Conservation (phyloP, 1,140 invertebrate genomes). For the Chrysomallon squamiferum region DNA sequence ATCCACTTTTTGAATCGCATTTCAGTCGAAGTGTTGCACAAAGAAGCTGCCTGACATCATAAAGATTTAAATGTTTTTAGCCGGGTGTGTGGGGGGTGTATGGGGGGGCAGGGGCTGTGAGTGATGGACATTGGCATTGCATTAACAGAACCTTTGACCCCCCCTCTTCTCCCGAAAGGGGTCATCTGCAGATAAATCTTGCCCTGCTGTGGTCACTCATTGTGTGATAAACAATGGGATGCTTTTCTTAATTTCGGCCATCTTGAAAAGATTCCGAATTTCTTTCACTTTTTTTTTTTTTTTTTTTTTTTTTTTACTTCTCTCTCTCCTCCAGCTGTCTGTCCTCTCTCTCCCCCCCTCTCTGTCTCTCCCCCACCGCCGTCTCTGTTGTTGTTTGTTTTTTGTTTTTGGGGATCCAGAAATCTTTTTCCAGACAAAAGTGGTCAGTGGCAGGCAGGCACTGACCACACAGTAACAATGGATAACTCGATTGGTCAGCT, state of each 20-base stretch:
- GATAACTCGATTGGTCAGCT: constrained; percentile 7
- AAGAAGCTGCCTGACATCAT: not conserved
- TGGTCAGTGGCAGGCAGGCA: not conserved
- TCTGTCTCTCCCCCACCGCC: too few species aligned
- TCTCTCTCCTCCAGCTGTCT: too few species aligned
- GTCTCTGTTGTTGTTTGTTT: too few species aligned
- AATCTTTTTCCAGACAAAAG: not conserved
- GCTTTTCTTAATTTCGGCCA: not conserved
- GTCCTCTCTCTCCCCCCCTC: too few species aligned
- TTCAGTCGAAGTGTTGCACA: not conserved
- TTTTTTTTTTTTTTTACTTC: not conserved
- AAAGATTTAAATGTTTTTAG: constrained; percentile 1
- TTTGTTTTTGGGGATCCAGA: too few species aligned
- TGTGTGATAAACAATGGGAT: not conserved
- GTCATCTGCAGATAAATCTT: not conserved
- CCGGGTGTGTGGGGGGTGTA: not conserved
- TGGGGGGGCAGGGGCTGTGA: too few species aligned
- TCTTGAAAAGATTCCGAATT: not conserved
- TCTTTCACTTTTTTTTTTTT: not conserved
- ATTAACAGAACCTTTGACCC: not conserved
- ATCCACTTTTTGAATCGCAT: too few species aligned
- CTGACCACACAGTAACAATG: constrained; percentile 5
- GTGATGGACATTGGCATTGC: not conserved
- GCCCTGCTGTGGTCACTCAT: not conserved
- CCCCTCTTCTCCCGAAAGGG: too few species aligned